Base-by-base conservation (phyloP, 1,140 invertebrate species). In the Antheraea pernyi region DNA sequence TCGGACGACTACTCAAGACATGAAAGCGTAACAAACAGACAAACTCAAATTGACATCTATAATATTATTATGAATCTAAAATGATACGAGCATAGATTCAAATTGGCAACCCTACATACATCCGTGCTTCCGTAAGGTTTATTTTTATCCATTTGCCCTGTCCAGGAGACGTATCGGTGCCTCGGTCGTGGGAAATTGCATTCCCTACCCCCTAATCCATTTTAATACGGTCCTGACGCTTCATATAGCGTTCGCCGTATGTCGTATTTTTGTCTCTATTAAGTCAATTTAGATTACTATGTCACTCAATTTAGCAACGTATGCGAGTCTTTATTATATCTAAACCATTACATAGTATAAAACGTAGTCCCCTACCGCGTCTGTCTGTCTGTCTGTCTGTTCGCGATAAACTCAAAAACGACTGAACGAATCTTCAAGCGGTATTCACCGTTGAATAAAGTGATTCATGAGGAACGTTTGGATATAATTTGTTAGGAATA, bases 141-240 rank as follows among this genome's bases (percentile, higher is more conserved):
- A 72, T 72, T 72, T 72, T 72, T 72, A 72, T 72, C 68, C 67
- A 72, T 72, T 72, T 72, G 62, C 59, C 61, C 58, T 37, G 22
- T 69, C 71, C 58, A 30, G 61, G 75, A 77, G 75, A 75, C 76
- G 68, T 75, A 78, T 78, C 65, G 71, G 73, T 58, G 62, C 62
- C 70, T 70, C 68, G 65, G 42, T 46, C 71, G 53, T 30, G 67
- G 73, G 73, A 78, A 78, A 78, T 78, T 78, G 76, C 75, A 77
- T 77, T 77, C 72, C 68, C 19, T 69, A 58, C 42, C 60, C 30
- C n/a, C 19, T 30, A 61, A 61, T 61, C 19, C 60, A 36, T 61
- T 61, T 30, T 61, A 19, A 61, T 61, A 36, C 60, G 60, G 22
- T 61, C 60, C 30, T 53, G 46, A 53, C 46, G 46, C 16, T 53